These are phyloP conservation scores for Cantharis rufa DNA, from an alignment of 2,888 invertebrate genomes.

Conservation along the genomic window DNA sequence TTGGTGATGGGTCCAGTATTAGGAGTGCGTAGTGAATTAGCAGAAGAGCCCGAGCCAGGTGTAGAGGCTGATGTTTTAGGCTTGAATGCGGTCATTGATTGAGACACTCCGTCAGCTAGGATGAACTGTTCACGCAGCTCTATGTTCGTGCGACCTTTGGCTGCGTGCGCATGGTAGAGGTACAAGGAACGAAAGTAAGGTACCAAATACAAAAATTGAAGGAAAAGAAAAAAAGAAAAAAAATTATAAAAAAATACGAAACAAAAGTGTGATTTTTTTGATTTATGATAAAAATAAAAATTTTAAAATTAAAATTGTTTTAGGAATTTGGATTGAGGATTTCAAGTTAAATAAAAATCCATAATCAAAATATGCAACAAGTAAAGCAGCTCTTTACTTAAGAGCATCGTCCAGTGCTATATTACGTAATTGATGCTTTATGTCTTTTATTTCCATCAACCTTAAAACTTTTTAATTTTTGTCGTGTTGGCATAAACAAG, in stretches of 20 bases:
- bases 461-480: too few species aligned
- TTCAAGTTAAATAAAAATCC: neutral
- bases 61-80: conserved; percentile 87
- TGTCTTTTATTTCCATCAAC: neutral
- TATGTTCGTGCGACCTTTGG: conserved; percentile 99
- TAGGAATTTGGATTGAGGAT: neutral
- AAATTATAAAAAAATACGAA: conserved; percentile 24
- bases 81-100: conserved; percentile 98
- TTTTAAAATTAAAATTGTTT: neutral
- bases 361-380: neutral
- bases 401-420: neutral
- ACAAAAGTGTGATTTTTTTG: neutral
- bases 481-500: too few species aligned
- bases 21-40: conserved; percentile 63
- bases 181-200: conserved; percentile 29
- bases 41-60: conserved; percentile 62
- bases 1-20: conserved; percentile 93
- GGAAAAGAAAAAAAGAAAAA: conserved; percentile 20
- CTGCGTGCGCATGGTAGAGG: conserved; percentile 57
- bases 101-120: conserved; percentile 96
- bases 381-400: neutral
- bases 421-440: neutral
- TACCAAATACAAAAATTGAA: conserved; percentile 26
- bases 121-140: conserved; percentile 99
- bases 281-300: conserved; percentile 3